These are phyloP conservation scores for Knipowitschia caucasica DNA, from an alignment of 2,797 vertebrate species.

Conservation along the genomic window DNA sequence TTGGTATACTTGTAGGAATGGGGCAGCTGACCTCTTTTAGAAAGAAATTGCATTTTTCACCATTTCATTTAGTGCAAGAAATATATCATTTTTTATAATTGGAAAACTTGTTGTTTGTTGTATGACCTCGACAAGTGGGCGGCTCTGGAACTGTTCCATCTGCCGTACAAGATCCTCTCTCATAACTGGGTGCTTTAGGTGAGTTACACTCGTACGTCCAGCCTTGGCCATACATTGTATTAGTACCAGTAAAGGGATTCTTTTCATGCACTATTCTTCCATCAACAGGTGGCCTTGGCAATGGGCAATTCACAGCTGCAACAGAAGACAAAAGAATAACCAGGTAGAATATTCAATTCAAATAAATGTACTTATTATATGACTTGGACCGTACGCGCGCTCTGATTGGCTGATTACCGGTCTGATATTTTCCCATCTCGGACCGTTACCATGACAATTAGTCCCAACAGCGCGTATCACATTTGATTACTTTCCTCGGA, in stretches of 20 bases:
- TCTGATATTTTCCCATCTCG: no score
- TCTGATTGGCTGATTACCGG: no score
- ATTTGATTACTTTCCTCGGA: no score
- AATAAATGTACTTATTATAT: no score
- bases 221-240: conserved; percentile 53
- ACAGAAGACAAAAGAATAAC: neutral
- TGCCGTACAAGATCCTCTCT: conserved; percentile 76
- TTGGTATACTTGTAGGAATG: conserved; percentile 73
- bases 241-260: conserved; percentile 38
- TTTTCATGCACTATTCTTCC: conserved; percentile 69
- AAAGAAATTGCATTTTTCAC: neutral
- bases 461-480: no score
- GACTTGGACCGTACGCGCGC: no score
- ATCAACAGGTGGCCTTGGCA: conserved; percentile 69
- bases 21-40: conserved; percentile 80
- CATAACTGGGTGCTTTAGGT: conserved; percentile 74
- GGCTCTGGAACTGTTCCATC: conserved; percentile 76
- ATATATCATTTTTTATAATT: no score
- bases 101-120: neutral
- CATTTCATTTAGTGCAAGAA: neutral
- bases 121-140: conserved; percentile 81
- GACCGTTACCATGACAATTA: no score
- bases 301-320: conserved; percentile 79
- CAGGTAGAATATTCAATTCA: no score
- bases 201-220: conserved; percentile 79